phyloP scores from a whole-genome alignment of 2,113 vertebrate genomes.

The Clarias macrocephalus region DNA sequence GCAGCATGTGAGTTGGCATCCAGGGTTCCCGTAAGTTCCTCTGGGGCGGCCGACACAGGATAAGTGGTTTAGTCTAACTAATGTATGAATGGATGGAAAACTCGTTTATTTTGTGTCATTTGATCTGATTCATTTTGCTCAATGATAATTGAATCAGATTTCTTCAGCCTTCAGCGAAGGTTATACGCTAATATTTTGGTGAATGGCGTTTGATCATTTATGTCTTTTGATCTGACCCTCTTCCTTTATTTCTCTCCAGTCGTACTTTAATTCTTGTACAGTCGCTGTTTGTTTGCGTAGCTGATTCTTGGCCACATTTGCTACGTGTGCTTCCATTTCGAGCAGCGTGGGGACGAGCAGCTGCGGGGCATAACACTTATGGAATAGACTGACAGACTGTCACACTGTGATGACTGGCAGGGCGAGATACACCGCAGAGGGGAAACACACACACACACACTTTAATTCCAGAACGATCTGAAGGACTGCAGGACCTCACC shows the following conservation, averaged over 20 bases:
- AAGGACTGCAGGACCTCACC: conserved; percentile 56
- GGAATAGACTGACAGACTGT: conserved; percentile 50
- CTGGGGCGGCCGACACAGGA: too few species aligned
- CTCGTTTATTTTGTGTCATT: background rate
- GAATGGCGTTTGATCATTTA: background rate
- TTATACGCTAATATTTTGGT: too few species aligned
- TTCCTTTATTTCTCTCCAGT: background rate
- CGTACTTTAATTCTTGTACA: background rate
- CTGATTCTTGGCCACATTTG: background rate
- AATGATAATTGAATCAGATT: background rate
- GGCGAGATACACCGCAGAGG: background rate
- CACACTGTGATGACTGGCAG: conserved; percentile 18
- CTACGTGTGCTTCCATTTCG: conserved; percentile 15
- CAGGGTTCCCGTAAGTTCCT: too few species aligned
- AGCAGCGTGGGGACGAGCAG: conserved; percentile 22
- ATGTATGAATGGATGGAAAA: too few species aligned
- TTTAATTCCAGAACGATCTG: conserved; percentile 55
- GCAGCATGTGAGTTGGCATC: too few species aligned
- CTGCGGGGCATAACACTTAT: conserved; percentile 38
- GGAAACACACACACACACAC: conserved; percentile 1
- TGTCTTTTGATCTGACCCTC: background rate
- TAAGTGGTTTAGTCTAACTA: too few species aligned
- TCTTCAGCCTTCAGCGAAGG: too few species aligned
- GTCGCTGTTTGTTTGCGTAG: background rate
- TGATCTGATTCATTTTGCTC: background rate